Conservation (phyloP, 1,140 invertebrate species). For the Tigriopus japonicus region DNA sequence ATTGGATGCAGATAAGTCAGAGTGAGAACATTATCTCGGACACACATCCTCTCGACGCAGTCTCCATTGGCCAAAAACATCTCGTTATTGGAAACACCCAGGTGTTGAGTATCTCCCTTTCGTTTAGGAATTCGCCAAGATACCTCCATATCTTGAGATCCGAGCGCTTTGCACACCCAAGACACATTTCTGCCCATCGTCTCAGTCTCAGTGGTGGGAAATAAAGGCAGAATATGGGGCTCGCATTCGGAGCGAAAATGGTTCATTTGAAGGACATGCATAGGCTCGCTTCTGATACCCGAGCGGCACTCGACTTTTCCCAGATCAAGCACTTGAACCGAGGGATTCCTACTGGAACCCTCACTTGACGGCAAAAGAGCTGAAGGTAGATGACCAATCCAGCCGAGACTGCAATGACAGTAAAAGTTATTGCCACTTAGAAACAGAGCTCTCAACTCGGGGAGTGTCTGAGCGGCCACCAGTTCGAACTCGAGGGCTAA, state of each 20-base stretch:
- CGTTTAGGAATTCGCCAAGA: background rate
- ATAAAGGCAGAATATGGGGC: conserved; percentile 11
- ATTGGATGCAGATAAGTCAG: conserved; percentile 4
- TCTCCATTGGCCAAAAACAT: background rate
- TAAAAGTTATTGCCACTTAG: conserved; percentile 4
- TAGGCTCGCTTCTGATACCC: background rate
- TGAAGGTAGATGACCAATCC: background rate
- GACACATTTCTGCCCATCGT: conserved; percentile 7
- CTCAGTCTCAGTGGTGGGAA: background rate
- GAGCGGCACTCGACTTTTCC: background rate
- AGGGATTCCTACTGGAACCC: background rate
- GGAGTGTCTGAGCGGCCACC: background rate
- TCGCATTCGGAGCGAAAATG: background rate
- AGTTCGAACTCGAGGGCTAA: background rate
- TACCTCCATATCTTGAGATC: background rate
- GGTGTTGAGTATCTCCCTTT: background rate
- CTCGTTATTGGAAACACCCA: background rate
- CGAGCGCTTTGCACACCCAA: conserved; percentile 10
- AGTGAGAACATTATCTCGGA: background rate
- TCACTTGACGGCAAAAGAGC: background rate
- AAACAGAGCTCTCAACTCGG: background rate
- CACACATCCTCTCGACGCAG: conserved; percentile 8
- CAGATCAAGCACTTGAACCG: background rate
- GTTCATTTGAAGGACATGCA: background rate
- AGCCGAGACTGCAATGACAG: conserved; percentile 5